A percentile compares a stretch with the other conserved stretches of the same genome.
These are phyloP conservation scores for Gorsachius goisagi DNA, from an alignment of 2,113 vertebrate genomes.

Conservation along the genomic window DNA sequence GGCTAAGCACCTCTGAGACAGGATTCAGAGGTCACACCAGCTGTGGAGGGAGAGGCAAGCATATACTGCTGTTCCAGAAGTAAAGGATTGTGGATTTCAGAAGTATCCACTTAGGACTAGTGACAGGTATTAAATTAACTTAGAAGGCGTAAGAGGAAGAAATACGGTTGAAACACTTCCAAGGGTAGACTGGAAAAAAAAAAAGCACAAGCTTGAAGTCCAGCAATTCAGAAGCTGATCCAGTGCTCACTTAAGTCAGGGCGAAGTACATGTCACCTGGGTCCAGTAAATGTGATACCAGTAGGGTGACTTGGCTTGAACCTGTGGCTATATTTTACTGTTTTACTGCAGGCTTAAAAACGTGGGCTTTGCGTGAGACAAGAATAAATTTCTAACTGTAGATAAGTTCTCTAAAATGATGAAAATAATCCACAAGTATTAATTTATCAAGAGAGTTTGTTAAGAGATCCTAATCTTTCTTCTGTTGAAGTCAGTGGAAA, in stretches of 20 bases:
- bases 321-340: not conserved
- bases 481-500: constrained; percentile 9
- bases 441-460: not conserved
- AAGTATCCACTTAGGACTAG: not conserved
- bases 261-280: not conserved
- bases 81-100: not conserved
- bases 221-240: not conserved
- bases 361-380: not conserved
- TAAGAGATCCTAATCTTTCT: constrained; percentile 16
- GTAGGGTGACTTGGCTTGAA: not conserved
- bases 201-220: not conserved
- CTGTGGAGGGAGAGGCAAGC: not conserved
- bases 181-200: not conserved
- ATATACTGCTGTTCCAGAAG: not conserved
- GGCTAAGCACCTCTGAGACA: not conserved
- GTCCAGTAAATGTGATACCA: not conserved
- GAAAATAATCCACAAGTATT: constrained; percentile 6
- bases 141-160: not conserved
- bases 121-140: not conserved
- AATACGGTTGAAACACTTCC: not conserved
- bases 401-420: not conserved
- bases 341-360: not conserved
- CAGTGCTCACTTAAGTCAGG: not conserved
- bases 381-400: not conserved
- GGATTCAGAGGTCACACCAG: not conserved